Evolutionary conservation across 2,888 invertebrate genomes (phyloP).

Genomic region (Athalia circularis): DNA sequence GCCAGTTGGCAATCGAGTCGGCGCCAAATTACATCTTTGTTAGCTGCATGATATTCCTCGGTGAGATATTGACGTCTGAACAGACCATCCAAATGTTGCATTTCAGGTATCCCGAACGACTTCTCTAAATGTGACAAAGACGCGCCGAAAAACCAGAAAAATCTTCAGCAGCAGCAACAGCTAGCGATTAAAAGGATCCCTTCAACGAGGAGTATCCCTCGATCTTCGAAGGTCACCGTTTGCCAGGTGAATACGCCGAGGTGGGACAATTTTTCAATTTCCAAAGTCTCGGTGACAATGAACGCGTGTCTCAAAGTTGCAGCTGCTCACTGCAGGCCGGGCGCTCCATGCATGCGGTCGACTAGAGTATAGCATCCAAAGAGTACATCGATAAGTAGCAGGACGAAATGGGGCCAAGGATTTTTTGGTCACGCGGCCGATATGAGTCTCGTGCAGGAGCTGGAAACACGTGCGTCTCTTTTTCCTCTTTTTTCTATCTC

Average conservation of each 20-base stretch:
- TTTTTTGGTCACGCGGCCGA: slow-evolving; percentile 20
- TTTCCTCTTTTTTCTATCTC: not conserved
- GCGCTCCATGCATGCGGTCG: slow-evolving; percentile 66
- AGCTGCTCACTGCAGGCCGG: slow-evolving; percentile 66
- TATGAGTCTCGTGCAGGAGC: not conserved
- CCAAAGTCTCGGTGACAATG: slow-evolving; percentile 72
- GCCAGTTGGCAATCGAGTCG: not conserved
- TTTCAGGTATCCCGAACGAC: slow-evolving; percentile 2
- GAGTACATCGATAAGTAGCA: slow-evolving; percentile 19
- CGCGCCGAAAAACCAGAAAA: slow-evolving; percentile 18
- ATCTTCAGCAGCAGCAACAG: not conserved
- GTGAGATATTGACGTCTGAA: slow-evolving; percentile 8
- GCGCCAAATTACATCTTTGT: slow-evolving; percentile 8
- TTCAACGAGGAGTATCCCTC: slow-evolving; percentile 28
- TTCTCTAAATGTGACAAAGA: not conserved
- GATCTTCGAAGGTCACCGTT: slow-evolving; percentile 29
- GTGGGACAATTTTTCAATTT: slow-evolving; percentile 71
- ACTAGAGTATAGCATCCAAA: slow-evolving; percentile 27
- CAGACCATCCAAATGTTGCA: not conserved
- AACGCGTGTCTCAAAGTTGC: slow-evolving; percentile 72
- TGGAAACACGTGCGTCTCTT: not conserved
- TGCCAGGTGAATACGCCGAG: slow-evolving; percentile 43
- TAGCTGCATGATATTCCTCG: not conserved
- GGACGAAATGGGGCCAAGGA: slow-evolving; percentile 36
- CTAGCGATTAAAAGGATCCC: slow-evolving; percentile 32